Evolutionary conservation across 2,888 invertebrate species (phyloP).

Genomic region (Dryobota labecula): DNA sequence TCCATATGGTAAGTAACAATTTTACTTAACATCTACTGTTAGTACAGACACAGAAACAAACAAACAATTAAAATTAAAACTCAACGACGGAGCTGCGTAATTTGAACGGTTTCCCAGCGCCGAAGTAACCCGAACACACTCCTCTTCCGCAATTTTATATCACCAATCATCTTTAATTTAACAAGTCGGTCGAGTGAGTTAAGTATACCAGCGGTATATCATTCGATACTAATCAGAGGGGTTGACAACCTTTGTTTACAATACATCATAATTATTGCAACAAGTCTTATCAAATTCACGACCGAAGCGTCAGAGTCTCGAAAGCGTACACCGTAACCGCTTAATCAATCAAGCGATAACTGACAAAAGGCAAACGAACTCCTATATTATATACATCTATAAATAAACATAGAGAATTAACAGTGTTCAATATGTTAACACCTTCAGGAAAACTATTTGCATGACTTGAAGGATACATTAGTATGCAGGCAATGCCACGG

Average conservation of each 20-base stretch:
- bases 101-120: neutral
- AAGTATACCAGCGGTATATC: neutral
- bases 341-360: conserved; percentile 50
- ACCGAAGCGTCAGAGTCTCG: conserved; percentile 20
- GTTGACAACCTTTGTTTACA: conserved; percentile 21
- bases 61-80: too few species aligned
- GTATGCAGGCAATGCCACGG: conserved; percentile 7
- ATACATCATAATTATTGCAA: conserved; percentile 12
- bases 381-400: conserved; percentile 15
- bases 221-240: conserved; percentile 1
- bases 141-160: neutral
- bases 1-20: too few species aligned
- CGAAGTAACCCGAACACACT: neutral
- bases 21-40: too few species aligned
- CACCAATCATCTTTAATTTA: neutral
- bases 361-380: conserved; percentile 24
- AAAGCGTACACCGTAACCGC: neutral
- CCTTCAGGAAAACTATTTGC: conserved; percentile 30
- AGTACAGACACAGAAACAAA: too few species aligned
- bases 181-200: neutral
- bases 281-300: conserved; percentile 43
- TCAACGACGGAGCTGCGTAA: too few species aligned
- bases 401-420: conserved; percentile 41
- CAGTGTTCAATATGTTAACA: conserved; percentile 23
- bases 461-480: conserved; percentile 21